Conservation (phyloP, 2,113 vertebrate genomes). For the Perca flavescens region DNA sequence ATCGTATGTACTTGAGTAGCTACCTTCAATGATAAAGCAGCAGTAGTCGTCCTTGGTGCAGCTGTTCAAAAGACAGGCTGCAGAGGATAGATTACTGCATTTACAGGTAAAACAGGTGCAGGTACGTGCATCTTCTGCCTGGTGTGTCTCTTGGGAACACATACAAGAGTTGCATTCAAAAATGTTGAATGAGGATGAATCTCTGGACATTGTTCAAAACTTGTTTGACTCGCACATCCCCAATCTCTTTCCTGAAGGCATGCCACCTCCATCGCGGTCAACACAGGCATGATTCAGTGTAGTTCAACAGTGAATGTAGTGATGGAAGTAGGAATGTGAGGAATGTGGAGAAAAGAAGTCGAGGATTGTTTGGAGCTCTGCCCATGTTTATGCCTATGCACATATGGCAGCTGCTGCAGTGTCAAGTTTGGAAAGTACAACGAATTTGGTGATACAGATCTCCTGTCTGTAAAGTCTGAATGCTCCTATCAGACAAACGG, state of each 20-base stretch:
- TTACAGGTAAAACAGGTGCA: background rate
- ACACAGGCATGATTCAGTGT: background rate
- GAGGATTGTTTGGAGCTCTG: background rate
- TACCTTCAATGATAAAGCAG: background rate
- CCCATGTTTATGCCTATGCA: slow-evolving; percentile 25
- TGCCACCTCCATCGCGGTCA: background rate
- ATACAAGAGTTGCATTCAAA: background rate
- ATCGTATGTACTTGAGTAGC: background rate
- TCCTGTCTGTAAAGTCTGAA: background rate
- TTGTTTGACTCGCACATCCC: background rate
- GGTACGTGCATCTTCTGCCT: background rate
- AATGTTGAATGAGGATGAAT: background rate
- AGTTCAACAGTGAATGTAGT: background rate
- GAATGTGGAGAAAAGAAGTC: slow-evolving; percentile 24
- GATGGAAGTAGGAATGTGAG: slow-evolving; percentile 9
- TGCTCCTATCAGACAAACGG: background rate
- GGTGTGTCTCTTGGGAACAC: background rate
- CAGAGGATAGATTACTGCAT: background rate
- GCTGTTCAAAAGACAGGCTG: background rate
- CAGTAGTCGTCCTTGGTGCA: background rate
- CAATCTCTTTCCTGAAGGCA: background rate
- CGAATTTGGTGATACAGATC: background rate
- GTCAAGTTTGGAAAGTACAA: background rate
- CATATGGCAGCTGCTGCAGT: slow-evolving; percentile 36
- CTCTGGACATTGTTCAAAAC: background rate